phyloP scores from a whole-genome alignment of 1,140 invertebrate genomes.

The Pogonomyrmex californicus region DNA sequence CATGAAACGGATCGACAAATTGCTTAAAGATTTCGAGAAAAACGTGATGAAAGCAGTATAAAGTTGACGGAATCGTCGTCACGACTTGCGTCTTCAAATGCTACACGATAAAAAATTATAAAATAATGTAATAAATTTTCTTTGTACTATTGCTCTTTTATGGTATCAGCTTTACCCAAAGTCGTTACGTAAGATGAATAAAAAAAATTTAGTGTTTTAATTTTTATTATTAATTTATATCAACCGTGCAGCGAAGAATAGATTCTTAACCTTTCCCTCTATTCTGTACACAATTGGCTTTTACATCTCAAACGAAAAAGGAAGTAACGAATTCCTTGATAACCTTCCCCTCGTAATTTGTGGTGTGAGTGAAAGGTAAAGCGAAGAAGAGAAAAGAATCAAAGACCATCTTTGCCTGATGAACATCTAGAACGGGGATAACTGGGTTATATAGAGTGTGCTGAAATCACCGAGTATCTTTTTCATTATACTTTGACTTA shows the following conservation, averaged over 20 bases:
- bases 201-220: neutral
- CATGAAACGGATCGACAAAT: conserved; percentile 61
- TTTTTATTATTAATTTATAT: conserved; percentile 62
- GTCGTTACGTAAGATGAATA: neutral
- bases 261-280: neutral
- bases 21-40: conserved; percentile 63
- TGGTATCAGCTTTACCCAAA: neutral
- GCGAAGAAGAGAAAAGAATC: conserved; percentile 2
- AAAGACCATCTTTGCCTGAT: neutral
- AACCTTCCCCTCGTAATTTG: neutral
- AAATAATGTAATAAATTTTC: neutral
- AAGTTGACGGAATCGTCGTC: neutral
- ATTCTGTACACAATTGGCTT: neutral
- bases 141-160: neutral
- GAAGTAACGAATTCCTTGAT: neutral
- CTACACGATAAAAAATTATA: neutral
- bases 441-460: neutral
- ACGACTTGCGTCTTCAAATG: neutral
- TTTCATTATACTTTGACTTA: neutral
- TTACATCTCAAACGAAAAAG: neutral
- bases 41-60: neutral
- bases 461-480: neutral
- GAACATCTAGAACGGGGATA: neutral
- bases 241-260: conserved; percentile 57
- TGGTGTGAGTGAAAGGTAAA: neutral